These are phyloP conservation scores for Falco naumanni DNA, from an alignment of 2,797 vertebrate genomes.

Conservation along the genomic window DNA sequence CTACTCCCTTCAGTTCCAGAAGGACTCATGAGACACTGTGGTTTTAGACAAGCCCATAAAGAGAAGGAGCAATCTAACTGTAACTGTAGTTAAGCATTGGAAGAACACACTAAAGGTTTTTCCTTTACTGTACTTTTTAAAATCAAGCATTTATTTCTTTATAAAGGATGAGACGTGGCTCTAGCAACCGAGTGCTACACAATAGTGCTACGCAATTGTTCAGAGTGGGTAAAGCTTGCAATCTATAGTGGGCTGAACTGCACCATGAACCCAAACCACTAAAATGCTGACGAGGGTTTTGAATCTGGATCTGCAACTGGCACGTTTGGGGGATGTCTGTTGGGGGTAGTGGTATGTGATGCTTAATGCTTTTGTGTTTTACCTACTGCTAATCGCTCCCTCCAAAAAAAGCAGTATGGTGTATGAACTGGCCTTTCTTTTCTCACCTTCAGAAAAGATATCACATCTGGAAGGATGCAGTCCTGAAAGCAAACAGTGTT, in stretches of 20 bases:
- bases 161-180: neutral
- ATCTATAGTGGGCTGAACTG: neutral
- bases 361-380: neutral
- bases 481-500: neutral
- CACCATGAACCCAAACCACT: neutral
- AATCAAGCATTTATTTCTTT: neutral
- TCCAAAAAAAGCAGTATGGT: neutral
- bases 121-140: neutral
- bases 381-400: neutral
- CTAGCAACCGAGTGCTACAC: neutral
- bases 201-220: neutral
- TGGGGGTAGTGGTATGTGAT: neutral
- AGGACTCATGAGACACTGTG: neutral
- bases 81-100: neutral
- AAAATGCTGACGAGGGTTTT: neutral
- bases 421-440: neutral
- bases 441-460: neutral
- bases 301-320: neutral
- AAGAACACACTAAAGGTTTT: neutral
- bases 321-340: rapidly evolving
- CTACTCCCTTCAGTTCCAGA: neutral
- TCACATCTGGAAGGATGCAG: neutral
- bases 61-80: neutral
- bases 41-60: neutral
- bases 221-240: neutral